A percentile compares a stretch with the other conserved stretches of the same genome.
Evolutionary conservation across 2,113 vertebrate genomes (phyloP).

Genomic region (Paradoxurus hermaphroditus): DNA sequence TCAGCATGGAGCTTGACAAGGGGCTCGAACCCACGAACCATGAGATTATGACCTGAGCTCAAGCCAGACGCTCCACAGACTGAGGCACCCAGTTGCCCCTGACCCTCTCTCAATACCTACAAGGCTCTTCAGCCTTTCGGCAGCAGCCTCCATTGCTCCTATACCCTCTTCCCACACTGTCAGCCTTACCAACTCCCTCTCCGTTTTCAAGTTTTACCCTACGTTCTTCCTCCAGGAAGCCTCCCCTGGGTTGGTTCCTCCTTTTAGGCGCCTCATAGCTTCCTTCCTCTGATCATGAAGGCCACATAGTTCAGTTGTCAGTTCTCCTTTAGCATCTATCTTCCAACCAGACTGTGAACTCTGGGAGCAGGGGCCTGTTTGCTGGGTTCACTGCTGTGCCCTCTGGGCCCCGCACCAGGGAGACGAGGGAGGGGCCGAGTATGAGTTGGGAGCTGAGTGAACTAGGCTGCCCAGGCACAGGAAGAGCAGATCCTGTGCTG

Average conservation of each 20-base stretch:
- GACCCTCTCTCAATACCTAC: not conserved
- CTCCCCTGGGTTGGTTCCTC: not conserved
- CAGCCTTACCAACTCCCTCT: not conserved
- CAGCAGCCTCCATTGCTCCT: not conserved
- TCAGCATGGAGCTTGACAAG: too few relatives aligned
- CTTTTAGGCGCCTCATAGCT: constrained; percentile 6
- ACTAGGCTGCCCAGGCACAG: not conserved
- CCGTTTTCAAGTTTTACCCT: not conserved
- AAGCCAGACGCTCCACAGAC: too few relatives aligned
- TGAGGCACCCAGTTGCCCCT: not conserved
- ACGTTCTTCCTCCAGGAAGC: constrained; percentile 47
- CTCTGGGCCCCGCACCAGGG: not conserved
- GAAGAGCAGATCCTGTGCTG: not conserved
- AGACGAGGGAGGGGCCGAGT: not conserved
- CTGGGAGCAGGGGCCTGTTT: not conserved
- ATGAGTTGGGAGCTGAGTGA: not conserved
- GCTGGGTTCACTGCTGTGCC: not conserved
- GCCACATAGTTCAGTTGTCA: not conserved
- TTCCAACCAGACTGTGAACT: not conserved
- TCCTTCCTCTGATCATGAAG: constrained; percentile 25
- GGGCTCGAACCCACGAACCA: too few relatives aligned
- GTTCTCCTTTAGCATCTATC: constrained; percentile 42
- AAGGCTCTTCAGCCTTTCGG: not conserved
- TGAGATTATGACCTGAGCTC: too few relatives aligned
- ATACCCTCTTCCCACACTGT: not conserved